A percentile compares a stretch with the other conserved stretches of the same genome.
These are phyloP conservation scores for Microplitis mediator DNA, from an alignment of 1,140 invertebrate genomes.

Conservation along the genomic window DNA sequence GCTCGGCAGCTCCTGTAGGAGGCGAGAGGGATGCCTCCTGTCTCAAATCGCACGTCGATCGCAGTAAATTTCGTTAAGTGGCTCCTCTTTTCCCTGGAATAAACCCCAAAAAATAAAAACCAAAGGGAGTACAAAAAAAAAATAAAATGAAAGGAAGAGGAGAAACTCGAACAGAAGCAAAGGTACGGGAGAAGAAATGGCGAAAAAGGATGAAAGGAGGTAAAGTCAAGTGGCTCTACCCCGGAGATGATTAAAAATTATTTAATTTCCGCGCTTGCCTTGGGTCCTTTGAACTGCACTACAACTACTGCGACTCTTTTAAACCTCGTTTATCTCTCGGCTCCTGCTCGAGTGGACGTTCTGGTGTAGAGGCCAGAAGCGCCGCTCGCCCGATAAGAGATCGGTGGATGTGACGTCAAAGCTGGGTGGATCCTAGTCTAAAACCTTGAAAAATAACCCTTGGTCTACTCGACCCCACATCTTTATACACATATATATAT, in stretches of 20 bases:
- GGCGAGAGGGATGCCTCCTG: neutral
- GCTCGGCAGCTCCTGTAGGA: neutral
- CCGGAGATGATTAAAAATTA: conserved; percentile 13
- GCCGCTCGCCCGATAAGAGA: neutral
- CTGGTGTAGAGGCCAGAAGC: neutral
- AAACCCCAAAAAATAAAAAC: neutral
- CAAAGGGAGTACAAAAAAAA: neutral
- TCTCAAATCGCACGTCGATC: conserved; percentile 7
- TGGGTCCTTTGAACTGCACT: conserved; percentile 8
- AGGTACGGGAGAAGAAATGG: neutral
- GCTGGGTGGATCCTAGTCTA: conserved; percentile 3
- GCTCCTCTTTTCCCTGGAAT: neutral
- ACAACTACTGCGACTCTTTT: neutral
- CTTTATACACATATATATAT: too few species aligned
- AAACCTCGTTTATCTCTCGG: conserved; percentile 15
- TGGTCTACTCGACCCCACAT: conserved; percentile 19
- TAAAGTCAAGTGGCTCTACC: neutral
- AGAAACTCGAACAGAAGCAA: neutral
- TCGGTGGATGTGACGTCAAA: too few species aligned
- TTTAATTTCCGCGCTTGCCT: conserved; percentile 17
- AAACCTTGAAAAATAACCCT: conserved; percentile 55
- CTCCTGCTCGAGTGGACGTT: neutral
- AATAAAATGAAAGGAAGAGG: neutral
- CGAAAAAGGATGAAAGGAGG: too few species aligned
- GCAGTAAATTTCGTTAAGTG: conserved; percentile 14